Evolutionary conservation across 2,888 invertebrate species (phyloP).

Genomic region (Anodontia alba): DNA sequence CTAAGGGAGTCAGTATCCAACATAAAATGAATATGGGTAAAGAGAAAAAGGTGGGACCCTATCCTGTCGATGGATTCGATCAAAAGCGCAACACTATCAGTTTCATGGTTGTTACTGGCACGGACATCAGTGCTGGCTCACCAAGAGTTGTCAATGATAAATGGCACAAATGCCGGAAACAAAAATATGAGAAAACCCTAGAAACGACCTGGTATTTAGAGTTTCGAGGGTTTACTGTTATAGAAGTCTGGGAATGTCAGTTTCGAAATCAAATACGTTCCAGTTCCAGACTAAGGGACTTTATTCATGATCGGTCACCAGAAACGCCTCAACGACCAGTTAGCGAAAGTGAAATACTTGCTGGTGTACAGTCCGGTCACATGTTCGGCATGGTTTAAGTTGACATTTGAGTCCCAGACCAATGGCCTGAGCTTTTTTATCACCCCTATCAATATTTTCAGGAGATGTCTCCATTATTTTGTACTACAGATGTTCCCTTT

Average conservation of each 20-base stretch:
- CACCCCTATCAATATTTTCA: not conserved
- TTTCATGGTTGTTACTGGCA: too few relatives aligned
- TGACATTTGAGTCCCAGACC: conserved; percentile 26
- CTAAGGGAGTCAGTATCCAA: conserved; percentile 23
- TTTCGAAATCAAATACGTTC: not conserved
- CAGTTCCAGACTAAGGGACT: not conserved
- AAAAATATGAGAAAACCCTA: too few relatives aligned
- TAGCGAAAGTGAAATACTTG: not conserved
- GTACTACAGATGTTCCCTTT: too few relatives aligned
- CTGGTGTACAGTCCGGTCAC: not conserved
- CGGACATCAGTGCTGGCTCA: too few relatives aligned
- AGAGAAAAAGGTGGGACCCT: conserved; percentile 20
- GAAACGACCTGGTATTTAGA: not conserved
- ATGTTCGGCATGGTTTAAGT: too few relatives aligned
- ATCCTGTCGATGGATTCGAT: not conserved
- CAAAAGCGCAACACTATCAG: not conserved
- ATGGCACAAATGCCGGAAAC: too few relatives aligned
- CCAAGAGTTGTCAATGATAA: too few relatives aligned
- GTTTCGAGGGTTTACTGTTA: not conserved
- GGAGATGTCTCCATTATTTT: too few relatives aligned
- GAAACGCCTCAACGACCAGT: not conserved
- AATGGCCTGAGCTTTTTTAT: conserved; percentile 18
- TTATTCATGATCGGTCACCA: too few relatives aligned
- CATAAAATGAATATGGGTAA: conserved; percentile 41
- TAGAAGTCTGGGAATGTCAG: conserved; percentile 35